A percentile compares a stretch with the other conserved stretches of the same genome.
Evolutionary conservation across 2,797 vertebrate species (phyloP).

Genomic region (Danionella dracula): DNA sequence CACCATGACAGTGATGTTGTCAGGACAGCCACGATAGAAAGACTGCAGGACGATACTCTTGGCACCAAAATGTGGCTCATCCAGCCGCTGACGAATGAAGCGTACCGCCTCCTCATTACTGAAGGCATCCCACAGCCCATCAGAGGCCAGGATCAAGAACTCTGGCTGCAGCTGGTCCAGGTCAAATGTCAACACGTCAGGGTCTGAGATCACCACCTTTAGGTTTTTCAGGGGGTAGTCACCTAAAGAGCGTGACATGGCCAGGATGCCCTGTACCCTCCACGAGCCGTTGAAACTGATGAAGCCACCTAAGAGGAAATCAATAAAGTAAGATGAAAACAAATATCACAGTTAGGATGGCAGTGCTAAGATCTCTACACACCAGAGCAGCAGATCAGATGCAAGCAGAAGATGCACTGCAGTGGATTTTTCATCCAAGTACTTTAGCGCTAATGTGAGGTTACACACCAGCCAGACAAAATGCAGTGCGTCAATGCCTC

Average conservation of each 20-base stretch:
- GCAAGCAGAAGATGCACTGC: too few species aligned
- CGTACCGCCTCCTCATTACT: slow-evolving; percentile 96
- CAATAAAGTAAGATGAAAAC: too few species aligned
- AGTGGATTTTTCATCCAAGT: too few species aligned
- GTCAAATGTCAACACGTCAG: slow-evolving; percentile 93
- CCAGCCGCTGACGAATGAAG: slow-evolving; percentile 93
- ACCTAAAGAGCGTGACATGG: slow-evolving; percentile 96
- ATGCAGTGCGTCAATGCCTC: too few species aligned
- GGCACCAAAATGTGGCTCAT: slow-evolving; percentile 95
- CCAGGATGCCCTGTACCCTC: slow-evolving; percentile 96
- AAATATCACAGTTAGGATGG: too few species aligned
- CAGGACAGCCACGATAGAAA: slow-evolving; percentile 94
- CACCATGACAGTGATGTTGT: slow-evolving; percentile 98
- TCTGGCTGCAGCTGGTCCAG: slow-evolving; percentile 97
- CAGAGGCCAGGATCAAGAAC: slow-evolving; percentile 97
- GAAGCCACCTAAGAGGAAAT: slow-evolving; percentile 79
- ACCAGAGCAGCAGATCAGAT: too few species aligned
- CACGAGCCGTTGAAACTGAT: slow-evolving; percentile 98
- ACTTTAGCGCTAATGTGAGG: too few species aligned
- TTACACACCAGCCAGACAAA: too few species aligned
- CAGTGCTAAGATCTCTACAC: too few species aligned
- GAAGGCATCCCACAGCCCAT: slow-evolving; percentile 97
- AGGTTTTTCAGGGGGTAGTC: slow-evolving; percentile 98
- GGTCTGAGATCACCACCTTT: slow-evolving; percentile 93
- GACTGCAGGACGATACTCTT: slow-evolving; percentile 98